Base-by-base conservation (phyloP, 2,113 vertebrate genomes). In the Pomatorhinus ruficollis region DNA sequence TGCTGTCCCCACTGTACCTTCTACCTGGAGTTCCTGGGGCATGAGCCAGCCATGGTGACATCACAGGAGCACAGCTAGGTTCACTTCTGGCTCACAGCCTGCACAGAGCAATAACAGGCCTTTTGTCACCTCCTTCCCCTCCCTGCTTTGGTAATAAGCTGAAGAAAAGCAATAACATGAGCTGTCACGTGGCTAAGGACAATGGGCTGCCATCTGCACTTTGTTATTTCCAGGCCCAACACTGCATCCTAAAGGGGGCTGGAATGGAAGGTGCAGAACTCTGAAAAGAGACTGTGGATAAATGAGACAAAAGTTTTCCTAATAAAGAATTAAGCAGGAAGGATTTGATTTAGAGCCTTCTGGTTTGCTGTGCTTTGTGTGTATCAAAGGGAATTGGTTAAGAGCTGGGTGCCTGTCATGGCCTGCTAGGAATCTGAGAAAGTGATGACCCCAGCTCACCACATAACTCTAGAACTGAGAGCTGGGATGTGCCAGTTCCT, bases 201-300 rank as follows among this genome's bases (percentile, higher is more conserved):
- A 15, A 6, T 9, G 69, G 44, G 39, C 47, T 78, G 71, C 66
- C n/a, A 15, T n/a, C 33, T 37, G 27, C 23, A 40, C 20, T 45
- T 35, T 40, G 8, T 14, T 70, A 15, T 49, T 79, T 80, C 63
- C 27, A 21, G 33, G 18, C 28, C 60, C 54, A 53, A 21, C 11
- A 6, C 28, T 18, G 10, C 12, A 31, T 79, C 20, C 45, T 10
- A 33, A 21, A 10, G 2, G 0, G 5, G 15, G 1, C 8, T 61
- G 45, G 37, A 87, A 68, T 39, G 37, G 39, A 88, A 82, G 45
- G 22, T 86, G 27, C 18, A 35, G 39, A 52, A 50, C 12, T 92
- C 49, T 84, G 74, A 39, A 15, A 77, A 28, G n/a, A 85, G 20
- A 15, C 3, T 40, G 20, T 71, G 37, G n/a, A 14, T 39, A 68